Conservation (phyloP, 2,113 vertebrate species). For the Dasypus novemcinctus region DNA sequence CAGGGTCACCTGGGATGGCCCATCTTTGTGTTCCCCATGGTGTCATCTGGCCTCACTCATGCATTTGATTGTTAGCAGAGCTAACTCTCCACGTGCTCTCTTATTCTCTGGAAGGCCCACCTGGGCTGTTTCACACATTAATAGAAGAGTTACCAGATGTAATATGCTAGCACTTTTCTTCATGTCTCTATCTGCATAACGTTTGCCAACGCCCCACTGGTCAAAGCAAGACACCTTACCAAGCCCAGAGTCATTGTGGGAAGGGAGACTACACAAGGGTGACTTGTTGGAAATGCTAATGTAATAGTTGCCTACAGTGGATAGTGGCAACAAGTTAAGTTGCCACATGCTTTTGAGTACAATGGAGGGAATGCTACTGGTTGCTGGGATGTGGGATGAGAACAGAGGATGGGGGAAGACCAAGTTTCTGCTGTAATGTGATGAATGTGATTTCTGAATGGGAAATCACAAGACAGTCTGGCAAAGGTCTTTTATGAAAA, state of each 20-base stretch:
- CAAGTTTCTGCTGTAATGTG: not conserved
- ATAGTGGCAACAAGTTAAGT: not conserved
- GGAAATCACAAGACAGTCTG: not conserved
- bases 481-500: conserved; percentile 10
- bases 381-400: not conserved
- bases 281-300: not conserved
- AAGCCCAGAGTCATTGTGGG: not conserved
- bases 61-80: not conserved
- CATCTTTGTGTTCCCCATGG: not conserved
- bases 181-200: not conserved
- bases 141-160: not conserved
- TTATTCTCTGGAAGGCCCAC: not conserved
- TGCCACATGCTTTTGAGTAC: conserved; percentile 28
- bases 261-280: not conserved
- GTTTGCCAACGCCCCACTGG: not conserved
- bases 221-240: not conserved
- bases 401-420: not conserved
- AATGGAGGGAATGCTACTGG: not conserved
- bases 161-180: not conserved
- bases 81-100: not conserved
- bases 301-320: not conserved
- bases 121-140: not conserved
- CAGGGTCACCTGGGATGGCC: not conserved
- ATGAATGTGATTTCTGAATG: not conserved
- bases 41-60: not conserved